These are phyloP conservation scores for Apolygus lucorum DNA, from an alignment of 1,140 invertebrate species.

Conservation along the genomic window DNA sequence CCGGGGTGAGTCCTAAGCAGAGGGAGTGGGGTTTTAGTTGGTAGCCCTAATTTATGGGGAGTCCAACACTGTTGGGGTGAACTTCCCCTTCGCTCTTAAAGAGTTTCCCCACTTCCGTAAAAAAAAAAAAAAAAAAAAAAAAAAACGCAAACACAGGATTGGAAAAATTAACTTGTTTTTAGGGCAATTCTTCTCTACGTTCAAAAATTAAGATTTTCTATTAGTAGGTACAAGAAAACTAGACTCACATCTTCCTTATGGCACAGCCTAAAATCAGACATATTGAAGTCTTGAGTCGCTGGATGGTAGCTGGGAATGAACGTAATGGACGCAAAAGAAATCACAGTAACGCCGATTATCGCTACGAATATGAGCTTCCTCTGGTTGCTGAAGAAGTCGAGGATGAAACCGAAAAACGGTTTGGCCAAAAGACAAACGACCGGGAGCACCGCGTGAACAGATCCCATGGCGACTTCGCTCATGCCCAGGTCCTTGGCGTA, in stretches of 20 bases:
- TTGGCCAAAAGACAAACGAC: slow-evolving; percentile 62
- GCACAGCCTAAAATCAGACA: not conserved
- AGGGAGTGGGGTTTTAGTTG: too few relatives aligned
- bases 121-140: too few relatives aligned
- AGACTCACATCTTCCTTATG: not conserved
- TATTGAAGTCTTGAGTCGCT: not conserved
- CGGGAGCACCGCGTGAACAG: slow-evolving; percentile 57
- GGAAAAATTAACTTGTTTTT: too few relatives aligned
- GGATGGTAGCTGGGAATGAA: slow-evolving; percentile 24
- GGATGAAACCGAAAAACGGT: slow-evolving; percentile 58
- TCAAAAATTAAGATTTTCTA: too few relatives aligned
- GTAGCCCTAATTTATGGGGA: too few relatives aligned
- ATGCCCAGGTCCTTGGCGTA: slow-evolving; percentile 65
- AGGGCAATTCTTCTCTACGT: too few relatives aligned
- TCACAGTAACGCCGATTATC: slow-evolving; percentile 51
- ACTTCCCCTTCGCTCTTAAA: too few relatives aligned
- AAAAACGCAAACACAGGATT: too few relatives aligned
- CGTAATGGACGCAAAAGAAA: slow-evolving; percentile 48
- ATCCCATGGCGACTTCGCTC: slow-evolving; percentile 60
- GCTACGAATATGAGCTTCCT: slow-evolving; percentile 60
- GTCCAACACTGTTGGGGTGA: too few relatives aligned
- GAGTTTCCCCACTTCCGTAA: too few relatives aligned
- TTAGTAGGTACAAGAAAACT: too few relatives aligned
- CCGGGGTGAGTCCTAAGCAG: too few relatives aligned
- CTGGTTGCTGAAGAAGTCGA: slow-evolving; percentile 50